These are phyloP conservation scores for Macrobrachium rosenbergii DNA, from an alignment of 1,140 invertebrate genomes.

Conservation along the genomic window DNA sequence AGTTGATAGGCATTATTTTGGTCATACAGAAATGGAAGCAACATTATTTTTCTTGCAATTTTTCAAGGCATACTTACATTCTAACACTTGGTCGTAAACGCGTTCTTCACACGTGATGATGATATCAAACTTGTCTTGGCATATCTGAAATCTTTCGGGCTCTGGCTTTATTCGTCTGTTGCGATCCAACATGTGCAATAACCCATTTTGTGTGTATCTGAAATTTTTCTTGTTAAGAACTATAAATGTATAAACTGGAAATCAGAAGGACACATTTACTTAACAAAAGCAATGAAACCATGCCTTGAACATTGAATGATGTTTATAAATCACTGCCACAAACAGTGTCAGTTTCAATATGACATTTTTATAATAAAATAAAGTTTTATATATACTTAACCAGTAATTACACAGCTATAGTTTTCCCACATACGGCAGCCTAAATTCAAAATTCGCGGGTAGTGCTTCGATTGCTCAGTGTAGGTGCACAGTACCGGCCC, in stretches of 20 bases:
- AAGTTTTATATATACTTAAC: no score
- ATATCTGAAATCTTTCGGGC: constrained; percentile 95
- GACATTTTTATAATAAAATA: no score
- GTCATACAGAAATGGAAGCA: neutral
- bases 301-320: no score
- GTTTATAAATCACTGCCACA: no score
- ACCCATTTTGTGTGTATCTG: constrained; percentile 96
- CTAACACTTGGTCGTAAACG: constrained; percentile 94
- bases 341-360: no score
- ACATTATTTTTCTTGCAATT: neutral
- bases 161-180: constrained; percentile 95
- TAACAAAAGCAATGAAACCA: no score
- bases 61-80: constrained; percentile 56
- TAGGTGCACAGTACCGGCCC: no score
- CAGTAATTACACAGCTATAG: no score
- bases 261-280: neutral
- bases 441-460: no score
- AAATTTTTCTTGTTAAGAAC: constrained; percentile 43
- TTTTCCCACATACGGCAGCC: no score
- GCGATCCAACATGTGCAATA: constrained; percentile 98
- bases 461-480: no score
- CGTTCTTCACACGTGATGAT: constrained; percentile 98
- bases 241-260: neutral
- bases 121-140: constrained; percentile 94
- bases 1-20: no score